Evolutionary conservation across 2,888 invertebrate species (phyloP), one percentile per base, ranked within the genome.

Genomic region (Diachrysia chrysitis): DNA sequence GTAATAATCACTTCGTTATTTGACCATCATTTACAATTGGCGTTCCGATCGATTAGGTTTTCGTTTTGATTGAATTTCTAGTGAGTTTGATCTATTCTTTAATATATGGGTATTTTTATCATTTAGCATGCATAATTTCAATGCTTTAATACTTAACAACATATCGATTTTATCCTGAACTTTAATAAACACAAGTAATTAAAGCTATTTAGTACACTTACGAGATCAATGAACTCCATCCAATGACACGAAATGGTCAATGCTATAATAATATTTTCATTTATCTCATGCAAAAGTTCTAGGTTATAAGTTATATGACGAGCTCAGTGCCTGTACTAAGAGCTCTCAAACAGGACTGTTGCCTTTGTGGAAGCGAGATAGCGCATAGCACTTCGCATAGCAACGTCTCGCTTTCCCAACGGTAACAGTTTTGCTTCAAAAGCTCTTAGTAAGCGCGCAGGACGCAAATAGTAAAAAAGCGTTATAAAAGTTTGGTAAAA

Each of bases 401-500:
- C 4, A n/a, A 6, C 6, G 5, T 42, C 42, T n/a, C n/a, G 42
- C 42, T 37, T 16, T 5, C 16, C 14, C 16, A 16, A 14, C 16
- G 37, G 1, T 4, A 14, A 37, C 16, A 14, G 37, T n/a, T n/a
- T n/a, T n/a, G n/a, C n/a, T 37, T 14, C 14, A 37, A 12, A 12
- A 14, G 14, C 37, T 12, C n/a, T 0, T n/a, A 6, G n/a, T 42
- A 42, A 16, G 7, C 5, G 5, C 42, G 1, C 14, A 5, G n/a
- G 0, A 6, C n/a, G n/a, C n/a, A 7, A 42, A 42, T 73, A 76
- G 73, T 80, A 71, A 76, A 81, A 42, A 82, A 80, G 63, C 59
- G 56, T 68, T 73, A 72, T 74, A 79, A 79, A 79, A 80, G 74
- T 71, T 81, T 81, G 72, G 71, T 67, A 59, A 56, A 55, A 61